Base-by-base conservation (phyloP, 2,888 invertebrate species). In the Podabrus alpinus region DNA sequence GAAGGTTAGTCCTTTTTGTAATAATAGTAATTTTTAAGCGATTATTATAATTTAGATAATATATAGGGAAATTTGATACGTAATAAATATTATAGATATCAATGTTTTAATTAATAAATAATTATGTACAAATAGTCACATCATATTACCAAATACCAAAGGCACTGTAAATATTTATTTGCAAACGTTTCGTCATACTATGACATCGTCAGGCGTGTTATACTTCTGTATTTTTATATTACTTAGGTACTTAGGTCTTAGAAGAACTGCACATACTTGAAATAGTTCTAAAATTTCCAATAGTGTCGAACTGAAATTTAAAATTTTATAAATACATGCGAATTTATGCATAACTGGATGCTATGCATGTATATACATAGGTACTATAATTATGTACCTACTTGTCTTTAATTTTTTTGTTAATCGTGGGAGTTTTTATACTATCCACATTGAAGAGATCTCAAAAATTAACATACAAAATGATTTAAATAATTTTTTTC, bases 1-100 rank as follows among this genome's bases (percentile, higher is more conserved):
- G 68, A 71, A 74, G 74, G 74, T 74, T 66, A 71, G 74, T 74
- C 11, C 4, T 16, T 16, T 66, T 17, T 16, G 59, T 59, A 66
- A 66, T 45, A 29, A 17, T 21, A 45, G 59, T 16, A 19, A 17
- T 21, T 60, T 45, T 45, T 7, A 24, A 24, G 7, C 24, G 1
- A 24, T 7, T 24, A 7, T 24, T 24, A 9, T 24, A 9, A 9
- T 24, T 24, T 9, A 9, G 24, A 9, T n/a, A n/a, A n/a, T n/a
- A n/a, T n/a, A n/a, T 24, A 9, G 11, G 0, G 3, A 29, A 29
- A 29, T 3, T 29, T 13, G 13, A 29, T 29, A 13, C 10, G 10
- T 10, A 25, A 25, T 25, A 25, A 10, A 10, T 25, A 25, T 21
- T 25, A n/a, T n/a, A n/a, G n/a, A n/a, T n/a, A 25, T 25, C 25